Conservation (phyloP, 2,888 invertebrate genomes). For the Pseudococcus viburni region DNA sequence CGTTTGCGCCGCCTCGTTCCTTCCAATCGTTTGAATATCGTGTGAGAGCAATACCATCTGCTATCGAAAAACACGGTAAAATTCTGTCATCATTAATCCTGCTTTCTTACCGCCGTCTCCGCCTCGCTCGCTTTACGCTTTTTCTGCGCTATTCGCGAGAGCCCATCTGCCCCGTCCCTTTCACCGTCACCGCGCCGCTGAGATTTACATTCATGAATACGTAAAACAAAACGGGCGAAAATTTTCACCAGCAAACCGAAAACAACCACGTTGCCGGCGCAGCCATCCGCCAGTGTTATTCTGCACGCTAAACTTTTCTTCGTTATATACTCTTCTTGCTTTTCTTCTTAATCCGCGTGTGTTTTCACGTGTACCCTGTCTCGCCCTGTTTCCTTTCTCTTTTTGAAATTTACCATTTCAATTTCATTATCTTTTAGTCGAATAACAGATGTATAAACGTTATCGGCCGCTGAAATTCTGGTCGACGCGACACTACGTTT, state of each 20-base stretch:
- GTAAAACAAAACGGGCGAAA: constrained; percentile 35
- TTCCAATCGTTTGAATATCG: constrained; percentile 35
- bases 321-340: not conserved
- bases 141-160: not conserved
- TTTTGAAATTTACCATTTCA: not conserved
- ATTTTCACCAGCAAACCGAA: constrained; percentile 23
- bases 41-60: constrained; percentile 48
- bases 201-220: constrained; percentile 49
- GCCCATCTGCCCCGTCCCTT: not conserved
- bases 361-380: not conserved
- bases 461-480: not conserved
- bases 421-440: not conserved
- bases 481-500: not conserved
- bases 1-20: not conserved
- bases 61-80: constrained; percentile 45
- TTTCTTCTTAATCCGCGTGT: not conserved
- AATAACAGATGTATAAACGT: constrained; percentile 10
- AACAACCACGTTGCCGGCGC: not conserved
- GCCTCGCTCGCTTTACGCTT: not conserved
- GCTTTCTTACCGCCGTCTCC: constrained; percentile 28
- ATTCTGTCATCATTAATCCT: constrained; percentile 52
- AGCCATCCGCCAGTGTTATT: not conserved
- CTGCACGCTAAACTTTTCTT: constrained; percentile 14
- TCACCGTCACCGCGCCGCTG: not conserved
- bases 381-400: not conserved